Base-by-base conservation (phyloP, 2,113 vertebrate species). In the Aplodontia rufa region DNA sequence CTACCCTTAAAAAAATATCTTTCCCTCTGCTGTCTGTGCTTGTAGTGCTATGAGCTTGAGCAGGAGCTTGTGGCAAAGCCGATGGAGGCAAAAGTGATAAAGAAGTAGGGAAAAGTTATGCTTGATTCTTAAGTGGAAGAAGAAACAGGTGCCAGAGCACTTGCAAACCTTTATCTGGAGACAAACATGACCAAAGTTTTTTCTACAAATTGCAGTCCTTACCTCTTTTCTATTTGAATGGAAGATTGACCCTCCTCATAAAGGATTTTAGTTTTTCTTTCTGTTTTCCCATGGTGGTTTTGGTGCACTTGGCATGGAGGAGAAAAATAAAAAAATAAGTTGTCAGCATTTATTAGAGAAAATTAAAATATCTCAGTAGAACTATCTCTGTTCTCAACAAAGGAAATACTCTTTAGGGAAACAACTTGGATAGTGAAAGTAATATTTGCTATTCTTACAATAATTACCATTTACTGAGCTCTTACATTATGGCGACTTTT, bases 381-480 rank as follows among this genome's bases (percentile, higher is more conserved):
- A 60, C 1, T 40, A 40, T 85, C n/a, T 74, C 17, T 80, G 49
- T 64, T 75, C 16, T 75, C 24, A 94, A 49, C 7, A 47, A 8
- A 81, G 42, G 30, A 86, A 92, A 85, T 51, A 47, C 1, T 78
- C 28, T 71, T n/a, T 55, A 14, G 12, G 7, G 26, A 68, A 66
- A 68, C 1, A 8, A 0, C 0, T 0, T 47, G 10, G 32, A 51
- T 28, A n/a, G 47, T 30, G 47, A 32, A 76, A 11, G 19, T 8
- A 47, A 58, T n/a, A 28, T 14, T n/a, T 8, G 28, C 6, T 60
- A 14, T 28, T 35, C 37, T 64, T 26, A 93, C 32, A 94, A 12
- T 47, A 20, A 22, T 24, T 40, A 2, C 28, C 12, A 51, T 40
- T 69, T 92, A 14, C 28, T n/a, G 45, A 86, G 45, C 32, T 32